Evolutionary conservation across 2,113 vertebrate species (phyloP).

Genomic region (Chunga burmeisteri): DNA sequence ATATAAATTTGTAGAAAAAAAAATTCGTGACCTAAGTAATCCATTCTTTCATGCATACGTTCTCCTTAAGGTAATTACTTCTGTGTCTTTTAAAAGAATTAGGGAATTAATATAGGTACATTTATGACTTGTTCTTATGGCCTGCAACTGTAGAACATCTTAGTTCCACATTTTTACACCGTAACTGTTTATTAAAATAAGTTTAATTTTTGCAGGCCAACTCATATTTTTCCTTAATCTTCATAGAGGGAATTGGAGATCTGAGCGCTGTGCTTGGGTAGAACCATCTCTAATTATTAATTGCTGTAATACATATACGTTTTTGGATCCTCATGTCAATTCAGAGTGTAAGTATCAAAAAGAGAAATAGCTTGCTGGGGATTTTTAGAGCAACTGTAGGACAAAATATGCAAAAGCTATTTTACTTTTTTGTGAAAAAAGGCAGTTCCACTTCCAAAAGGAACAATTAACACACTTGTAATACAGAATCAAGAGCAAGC

Average conservation of each 20-base stretch:
- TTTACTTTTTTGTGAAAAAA: background rate
- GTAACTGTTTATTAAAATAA: background rate
- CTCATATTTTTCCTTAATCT: background rate
- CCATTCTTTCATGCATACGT: background rate
- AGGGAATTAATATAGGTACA: background rate
- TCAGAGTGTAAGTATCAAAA: background rate
- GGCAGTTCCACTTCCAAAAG: background rate
- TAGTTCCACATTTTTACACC: background rate
- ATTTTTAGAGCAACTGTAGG: background rate
- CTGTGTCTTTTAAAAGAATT: background rate
- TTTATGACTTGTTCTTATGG: background rate
- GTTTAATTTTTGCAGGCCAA: background rate
- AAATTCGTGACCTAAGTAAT: background rate
- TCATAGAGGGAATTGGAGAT: background rate
- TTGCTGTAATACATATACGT: background rate
- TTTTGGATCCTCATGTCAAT: background rate
- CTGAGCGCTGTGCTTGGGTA: background rate
- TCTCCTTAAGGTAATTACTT: background rate
- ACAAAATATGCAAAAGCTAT: background rate
- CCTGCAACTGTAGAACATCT: background rate
- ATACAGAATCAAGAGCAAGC: background rate
- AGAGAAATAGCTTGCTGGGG: background rate
- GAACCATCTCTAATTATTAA: background rate
- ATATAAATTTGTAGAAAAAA: background rate
- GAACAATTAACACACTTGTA: background rate